A percentile compares a stretch with the other conserved stretches of the same genome.
These are phyloP conservation scores for Scomber japonicus DNA, from an alignment of 2,113 vertebrate species.

Conservation along the genomic window DNA sequence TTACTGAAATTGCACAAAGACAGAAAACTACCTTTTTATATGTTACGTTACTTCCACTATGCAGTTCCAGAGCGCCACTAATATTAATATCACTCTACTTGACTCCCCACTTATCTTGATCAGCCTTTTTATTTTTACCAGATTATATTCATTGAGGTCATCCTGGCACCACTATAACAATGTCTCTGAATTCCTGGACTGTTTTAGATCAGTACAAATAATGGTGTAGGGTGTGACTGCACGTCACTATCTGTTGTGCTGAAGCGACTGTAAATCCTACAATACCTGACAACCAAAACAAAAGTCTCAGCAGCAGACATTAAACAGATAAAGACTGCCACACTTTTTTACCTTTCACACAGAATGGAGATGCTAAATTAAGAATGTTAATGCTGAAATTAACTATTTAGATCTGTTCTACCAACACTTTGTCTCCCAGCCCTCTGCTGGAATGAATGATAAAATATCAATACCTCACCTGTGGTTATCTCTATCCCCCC, in stretches of 20 bases:
- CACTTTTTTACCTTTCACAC: neutral
- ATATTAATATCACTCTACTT: no score
- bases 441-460: neutral
- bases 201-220: neutral
- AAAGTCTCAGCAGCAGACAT: neutral
- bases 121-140: no score
- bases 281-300: neutral
- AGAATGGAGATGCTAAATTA: neutral
- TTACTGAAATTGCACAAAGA: no score
- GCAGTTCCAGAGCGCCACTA: slow-evolving; percentile 2
- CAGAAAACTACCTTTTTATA: no score
- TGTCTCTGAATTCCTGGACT: neutral
- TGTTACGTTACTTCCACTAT: neutral
- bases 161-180: no score
- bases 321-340: neutral
- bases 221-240: no score
- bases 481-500: neutral
- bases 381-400: neutral
- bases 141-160: neutral
- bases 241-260: no score
- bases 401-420: neutral
- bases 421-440: neutral
- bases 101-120: no score
- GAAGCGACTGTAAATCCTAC: neutral
- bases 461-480: neutral